A percentile compares a stretch with the other conserved stretches of the same genome.
Conservation (phyloP, 2,888 invertebrate species). For the Platyscelio sp. region DNA sequence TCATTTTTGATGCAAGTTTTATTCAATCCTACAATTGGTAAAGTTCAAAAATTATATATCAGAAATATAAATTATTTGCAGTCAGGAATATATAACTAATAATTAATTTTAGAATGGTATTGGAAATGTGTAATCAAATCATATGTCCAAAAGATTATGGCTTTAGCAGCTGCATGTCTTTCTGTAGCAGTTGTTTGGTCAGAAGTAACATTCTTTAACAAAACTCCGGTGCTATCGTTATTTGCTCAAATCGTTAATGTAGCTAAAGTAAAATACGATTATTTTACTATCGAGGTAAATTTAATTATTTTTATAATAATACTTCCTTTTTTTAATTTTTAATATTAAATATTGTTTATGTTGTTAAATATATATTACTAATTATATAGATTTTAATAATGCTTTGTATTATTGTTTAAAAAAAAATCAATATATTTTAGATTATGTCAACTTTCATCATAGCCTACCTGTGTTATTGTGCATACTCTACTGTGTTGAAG, state of each 20-base stretch:
- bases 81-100: no score
- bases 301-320: no score
- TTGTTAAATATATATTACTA: no score
- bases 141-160: constrained; percentile 91
- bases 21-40: constrained; percentile 90
- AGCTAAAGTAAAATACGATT: constrained; percentile 94
- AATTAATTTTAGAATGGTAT: no score
- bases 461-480: constrained; percentile 98
- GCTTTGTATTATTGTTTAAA: no score
- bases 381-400: no score
- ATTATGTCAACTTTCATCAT: constrained; percentile 95
- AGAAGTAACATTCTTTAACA: constrained; percentile 98
- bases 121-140: constrained; percentile 95
- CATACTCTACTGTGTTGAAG: constrained; percentile 98
- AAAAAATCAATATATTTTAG: no score
- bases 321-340: no score
- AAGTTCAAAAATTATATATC: constrained; percentile 9
- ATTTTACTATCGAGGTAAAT: constrained; percentile 95
- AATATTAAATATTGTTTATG: no score
- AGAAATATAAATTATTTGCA: constrained; percentile 11
- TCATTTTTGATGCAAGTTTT: constrained; percentile 87
- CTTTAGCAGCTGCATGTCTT: constrained; percentile 91
- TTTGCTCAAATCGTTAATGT: constrained; percentile 97
- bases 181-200: constrained; percentile 99
- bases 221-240: constrained; percentile 95